Base-by-base conservation (phyloP, 2,888 invertebrate species). In the Troides oblongomaculatus region DNA sequence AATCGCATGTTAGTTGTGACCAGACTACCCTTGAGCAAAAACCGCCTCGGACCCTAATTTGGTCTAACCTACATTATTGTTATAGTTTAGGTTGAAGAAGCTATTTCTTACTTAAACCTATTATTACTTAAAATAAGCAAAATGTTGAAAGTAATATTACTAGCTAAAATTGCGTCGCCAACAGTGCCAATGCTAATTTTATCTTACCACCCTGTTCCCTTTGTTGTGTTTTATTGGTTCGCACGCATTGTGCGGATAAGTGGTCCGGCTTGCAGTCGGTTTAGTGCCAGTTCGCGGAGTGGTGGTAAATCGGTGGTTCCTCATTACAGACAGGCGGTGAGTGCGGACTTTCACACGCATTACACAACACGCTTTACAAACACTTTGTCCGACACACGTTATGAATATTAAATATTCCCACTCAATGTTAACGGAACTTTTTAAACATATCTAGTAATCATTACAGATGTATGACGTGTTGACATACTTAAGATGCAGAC, bases 191-290 rank as follows among this genome's bases (percentile, higher is more conserved):
- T 62, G 66, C 62, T 70, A 70, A 70, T 66, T 66, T 70, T 70
- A 66, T 59, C 69, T 56, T 58, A n/a, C 18, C 23, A 58, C 50
- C 36, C 46, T n/a, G 25, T 62, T 25, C 18, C 30, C 46, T 50
- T 57, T 58, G 39, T 12, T 66, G 53, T 50, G 30, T 43, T 76
- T 76, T 75, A 74, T 73, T 59, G 73, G 72, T 66, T 71, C 68
- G 71, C 69, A 68, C 71, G 67, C 69, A 70, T 61, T 64, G 60
- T 50, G 59, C 58, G 71, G 73, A 70, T 76, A 73, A 74, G 73
- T 73, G 61, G 68, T 72, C 66, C 66, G 66, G 60, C 69, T 72
- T 62, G 74, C 58, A 64, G 69, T 57, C 71, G 30, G 56, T 69
- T 72, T 60, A 68, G 64, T 25, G 62, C 57, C 59, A 60, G 36